Base-by-base conservation (phyloP, 2,797 vertebrate species). In the Hafferia zeledoni region DNA sequence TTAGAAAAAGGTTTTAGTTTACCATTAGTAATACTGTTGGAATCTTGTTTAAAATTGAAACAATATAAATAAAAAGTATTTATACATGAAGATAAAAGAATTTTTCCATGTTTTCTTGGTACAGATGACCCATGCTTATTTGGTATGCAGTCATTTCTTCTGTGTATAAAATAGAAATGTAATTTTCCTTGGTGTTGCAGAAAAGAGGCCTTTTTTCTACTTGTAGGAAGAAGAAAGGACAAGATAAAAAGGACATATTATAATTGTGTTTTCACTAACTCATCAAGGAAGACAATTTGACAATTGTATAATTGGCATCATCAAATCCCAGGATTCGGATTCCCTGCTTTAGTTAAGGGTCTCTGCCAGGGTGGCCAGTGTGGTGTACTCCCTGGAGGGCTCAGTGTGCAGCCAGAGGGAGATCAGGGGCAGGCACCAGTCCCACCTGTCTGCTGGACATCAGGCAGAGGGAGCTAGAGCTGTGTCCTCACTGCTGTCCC, bases 21-120 rank as follows among this genome's bases (percentile, higher is more conserved):
- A 97, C 95, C 76, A 2, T 95, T 94, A 91, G 55, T 95, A 97
- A 97, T 69, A 64, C 89, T 19, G 7, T 37, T 71, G 97, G 96
- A 97, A 97, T 97, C 94, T 70, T 97, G 97, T 97, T 97, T 97
- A 96, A 93, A 96, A 95, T 90, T 41, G 84, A 94, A 96, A 91
- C 86, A 93, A 88, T 95, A 83, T 82, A 97, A 97, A 97, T 96
- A 94, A 94, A 76, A 94, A 85, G 55, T 67, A 90, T 86, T 96
- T 96, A 75, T 87, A 60, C 20, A 2, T 97, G 93, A 90, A 95
- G 69, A 91, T 94, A 94, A 64, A 90, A 75, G 80, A 94, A 49
- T 83, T 93, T 95, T 95, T 91, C 93, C 84, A 16, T 83, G 74
- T 8, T 64, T 53, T 82, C 83, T 71, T 57, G 50, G 37, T 87